phyloP scores from a whole-genome alignment of 2,888 invertebrate species.

The Ichneumoninae sp. region DNA sequence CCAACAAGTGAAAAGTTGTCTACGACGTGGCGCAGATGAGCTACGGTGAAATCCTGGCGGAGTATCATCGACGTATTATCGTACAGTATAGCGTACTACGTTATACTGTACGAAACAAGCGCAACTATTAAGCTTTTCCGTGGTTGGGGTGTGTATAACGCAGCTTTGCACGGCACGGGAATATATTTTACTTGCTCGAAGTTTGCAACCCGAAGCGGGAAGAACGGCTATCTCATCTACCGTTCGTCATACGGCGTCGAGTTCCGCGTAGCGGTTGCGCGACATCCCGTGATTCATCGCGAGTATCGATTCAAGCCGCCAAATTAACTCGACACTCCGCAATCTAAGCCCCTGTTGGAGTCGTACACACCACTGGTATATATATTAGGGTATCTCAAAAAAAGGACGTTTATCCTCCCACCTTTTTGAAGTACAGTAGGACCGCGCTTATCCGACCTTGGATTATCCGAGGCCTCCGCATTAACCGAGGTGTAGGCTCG shows the following conservation, averaged over 20 bases:
- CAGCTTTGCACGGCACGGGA: not conserved
- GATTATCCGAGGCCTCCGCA: no score
- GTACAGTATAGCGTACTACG: not conserved
- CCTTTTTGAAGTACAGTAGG: no score
- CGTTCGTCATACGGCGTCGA: not conserved
- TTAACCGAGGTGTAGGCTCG: no score
- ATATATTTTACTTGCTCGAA: slow-evolving; percentile 18
- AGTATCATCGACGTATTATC: slow-evolving; percentile 1
- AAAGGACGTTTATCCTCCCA: no score
- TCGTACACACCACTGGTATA: not conserved
- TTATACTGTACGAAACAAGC: not conserved
- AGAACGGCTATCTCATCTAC: not conserved
- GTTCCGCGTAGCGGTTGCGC: slow-evolving; percentile 1
- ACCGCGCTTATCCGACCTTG: no score
- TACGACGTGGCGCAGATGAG: not conserved
- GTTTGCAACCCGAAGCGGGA: slow-evolving; percentile 8
- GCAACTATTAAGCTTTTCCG: slow-evolving; percentile 16
- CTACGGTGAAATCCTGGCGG: not conserved
- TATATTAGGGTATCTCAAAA: no score
- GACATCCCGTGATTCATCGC: slow-evolving; percentile 14
- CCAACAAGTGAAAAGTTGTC: slow-evolving; percentile 5
- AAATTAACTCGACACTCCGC: slow-evolving; percentile 53
- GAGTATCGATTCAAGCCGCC: slow-evolving; percentile 49
- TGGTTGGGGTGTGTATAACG: not conserved
- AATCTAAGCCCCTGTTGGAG: not conserved